A percentile compares a stretch with the other conserved stretches of the same genome.
phyloP scores from a whole-genome alignment of 2,113 vertebrate genomes.

The Lepisosteus oculatus region DNA sequence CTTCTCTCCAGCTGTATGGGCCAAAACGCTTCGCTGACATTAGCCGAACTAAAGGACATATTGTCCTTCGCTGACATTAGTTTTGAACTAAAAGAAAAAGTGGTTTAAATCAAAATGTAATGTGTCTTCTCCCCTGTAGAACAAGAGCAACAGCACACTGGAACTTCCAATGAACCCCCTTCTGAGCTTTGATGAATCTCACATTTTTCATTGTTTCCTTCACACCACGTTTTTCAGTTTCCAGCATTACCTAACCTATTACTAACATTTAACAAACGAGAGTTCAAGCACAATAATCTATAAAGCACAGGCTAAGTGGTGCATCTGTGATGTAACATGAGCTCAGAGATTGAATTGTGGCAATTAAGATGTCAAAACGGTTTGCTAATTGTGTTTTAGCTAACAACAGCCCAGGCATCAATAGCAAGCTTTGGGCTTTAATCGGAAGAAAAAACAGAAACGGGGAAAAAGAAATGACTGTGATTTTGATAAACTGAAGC shows the following conservation, averaged over 20 bases:
- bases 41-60: too few relatives aligned
- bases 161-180: too few relatives aligned
- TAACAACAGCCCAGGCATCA: conserved; percentile 43
- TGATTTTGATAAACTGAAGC: neutral
- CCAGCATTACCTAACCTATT: conserved; percentile 63
- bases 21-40: neutral
- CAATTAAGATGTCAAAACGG: conserved; percentile 74
- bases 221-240: conserved; percentile 46
- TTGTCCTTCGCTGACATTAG: too few relatives aligned
- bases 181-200: too few relatives aligned
- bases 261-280: conserved; percentile 63
- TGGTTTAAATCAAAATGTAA: neutral
- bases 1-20: neutral
- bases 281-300: conserved; percentile 60
- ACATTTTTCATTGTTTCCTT: too few relatives aligned
- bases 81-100: neutral
- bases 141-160: neutral
- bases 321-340: conserved; percentile 53
- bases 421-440: conserved; percentile 20
- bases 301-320: conserved; percentile 65
- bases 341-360: conserved; percentile 65
- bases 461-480: neutral
- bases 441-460: conserved; percentile 4
- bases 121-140: neutral
- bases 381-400: conserved; percentile 69